phyloP scores from a whole-genome alignment of 1,140 invertebrate genomes.

The Drosophila ercepeae region DNA sequence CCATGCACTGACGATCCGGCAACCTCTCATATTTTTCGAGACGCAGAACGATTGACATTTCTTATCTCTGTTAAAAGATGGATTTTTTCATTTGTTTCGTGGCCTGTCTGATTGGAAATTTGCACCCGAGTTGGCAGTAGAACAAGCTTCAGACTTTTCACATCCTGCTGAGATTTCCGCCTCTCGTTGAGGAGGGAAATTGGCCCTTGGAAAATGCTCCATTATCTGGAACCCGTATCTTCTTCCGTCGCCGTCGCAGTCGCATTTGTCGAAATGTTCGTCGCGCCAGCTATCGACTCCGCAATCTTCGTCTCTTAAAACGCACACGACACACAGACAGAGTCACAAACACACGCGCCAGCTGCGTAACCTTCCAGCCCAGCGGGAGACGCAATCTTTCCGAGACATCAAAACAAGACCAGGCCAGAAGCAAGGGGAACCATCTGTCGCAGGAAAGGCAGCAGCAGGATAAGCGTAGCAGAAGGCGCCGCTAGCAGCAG shows the following conservation, averaged over 20 bases:
- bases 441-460: constrained; percentile 21
- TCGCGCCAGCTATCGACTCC: constrained; percentile 76
- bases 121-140: constrained; percentile 27
- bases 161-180: constrained; percentile 16
- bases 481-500: constrained; percentile 39
- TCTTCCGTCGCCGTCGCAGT: constrained; percentile 32
- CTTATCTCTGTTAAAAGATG: constrained; percentile 74
- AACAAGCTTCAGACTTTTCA: constrained; percentile 21
- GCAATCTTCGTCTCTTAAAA: constrained; percentile 78
- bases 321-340: constrained; percentile 27
- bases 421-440: constrained; percentile 1
- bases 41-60: constrained; percentile 73
- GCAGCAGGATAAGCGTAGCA: constrained; percentile 1
- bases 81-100: constrained; percentile 72
- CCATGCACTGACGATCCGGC: constrained; percentile 11
- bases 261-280: constrained; percentile 65
- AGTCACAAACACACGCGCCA: constrained; percentile 40
- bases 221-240: constrained; percentile 78
- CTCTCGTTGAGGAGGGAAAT: constrained; percentile 24
- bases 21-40: constrained; percentile 69
- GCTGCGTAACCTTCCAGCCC: constrained; percentile 30
- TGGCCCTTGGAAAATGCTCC: constrained; percentile 59
- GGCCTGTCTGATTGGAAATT: constrained; percentile 71
- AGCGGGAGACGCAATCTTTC: constrained; percentile 19
- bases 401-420: constrained; percentile 39